Base-by-base conservation (phyloP, 2,113 vertebrate species). In the Nothobranchius furzeri region DNA sequence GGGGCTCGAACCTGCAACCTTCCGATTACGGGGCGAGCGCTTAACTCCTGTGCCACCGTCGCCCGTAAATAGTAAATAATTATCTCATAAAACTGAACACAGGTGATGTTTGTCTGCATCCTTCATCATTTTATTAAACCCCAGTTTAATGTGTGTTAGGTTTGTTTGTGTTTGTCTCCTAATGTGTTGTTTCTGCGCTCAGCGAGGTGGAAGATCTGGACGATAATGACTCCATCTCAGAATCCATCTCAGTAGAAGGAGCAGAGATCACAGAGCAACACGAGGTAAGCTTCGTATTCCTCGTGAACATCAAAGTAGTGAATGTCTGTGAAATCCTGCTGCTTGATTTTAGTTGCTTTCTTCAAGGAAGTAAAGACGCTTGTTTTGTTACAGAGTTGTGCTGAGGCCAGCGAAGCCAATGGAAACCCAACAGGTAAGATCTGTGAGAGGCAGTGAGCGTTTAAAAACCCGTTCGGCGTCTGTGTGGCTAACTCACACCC, bases 121-220 rank as follows among this genome's bases (percentile, higher is more conserved):
- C n/a, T n/a, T n/a, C n/a, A n/a, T n/a, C n/a, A n/a, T n/a, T n/a
- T n/a, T n/a, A n/a, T n/a, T n/a, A n/a, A n/a, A n/a, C n/a, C n/a
- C n/a, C n/a, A n/a, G n/a, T n/a, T n/a, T n/a, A n/a, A n/a, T n/a
- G n/a, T n/a, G n/a, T n/a, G n/a, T 9, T 7, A 12, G 4, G 25
- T 30, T 50, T 50, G 14, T 60, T n/a, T 68, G 10, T 53, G 3
- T 62, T 43, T 79, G 0, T 47, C 4, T 65, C n/a, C n/a, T 4
- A 47, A 24, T 17, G 8, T 43, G 35, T 61, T 72, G 2, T 67
- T 62, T 45, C 13, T 76, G 9, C 69, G 7, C 60, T 78, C 65
- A 94, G 92, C 45, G 49, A 75, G 70, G 86, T 51, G 47, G 93
- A 93, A 11, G 89, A 92, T 48, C 75, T 90, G 13, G 36, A 51